Evolutionary conservation across 92 coral and sea anemone species (phyloP), one percentile per base, ranked within the genome.

Genomic region (Palythoa heliodiscus): DNA sequence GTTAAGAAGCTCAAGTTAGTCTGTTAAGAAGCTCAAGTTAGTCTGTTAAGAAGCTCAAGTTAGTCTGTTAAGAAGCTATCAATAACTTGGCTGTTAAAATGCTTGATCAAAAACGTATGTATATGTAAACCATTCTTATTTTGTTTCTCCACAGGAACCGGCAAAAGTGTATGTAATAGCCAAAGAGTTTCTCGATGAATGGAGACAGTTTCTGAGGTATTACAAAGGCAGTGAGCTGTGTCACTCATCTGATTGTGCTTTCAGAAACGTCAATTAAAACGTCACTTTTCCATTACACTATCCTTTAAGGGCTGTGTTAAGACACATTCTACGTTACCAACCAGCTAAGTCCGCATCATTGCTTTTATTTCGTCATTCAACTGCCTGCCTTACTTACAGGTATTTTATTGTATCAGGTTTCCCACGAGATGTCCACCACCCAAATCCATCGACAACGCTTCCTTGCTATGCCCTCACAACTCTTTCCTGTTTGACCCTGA

Each of bases 151-250:
- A 3, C 75, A 93, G 96, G 90, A 91, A n/a, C 86, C 90, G 39
- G 38, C 89, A 6, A 61, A 83, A 61, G 93, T 84, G 17, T 88
- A 89, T 75, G 92, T 89, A 12, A 25, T 95, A 50, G 83, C 95
- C n/a, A 93, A 92, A 78, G 80, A 87, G n/a, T 95, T 95, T 86
- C 69, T 93, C 17, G 97, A 95, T 55, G 91, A 80, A 25, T 95
- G 98, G 98, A 92, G 93, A 76, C 91, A 88, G 81, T 95, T 95
- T 66, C 47, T 95, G n/a, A 92, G 97, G 98, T 95, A 93, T 39
- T 24, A 43, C 2, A 12, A 40, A 43, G 13, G 10, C 19, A 17
- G 12, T 75, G 12, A 16, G 23, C 50, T 75, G 40, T 52, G 35
- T 29, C 35, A 29, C 35, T 29, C 35, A 29, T 29, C 1, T 29